Percentiles rank a stretch among this genome's conserved stretches.
Conservation (phyloP, 37 sponge, comb jelly and placozoan species). For the Eunapius fragilis region DNA sequence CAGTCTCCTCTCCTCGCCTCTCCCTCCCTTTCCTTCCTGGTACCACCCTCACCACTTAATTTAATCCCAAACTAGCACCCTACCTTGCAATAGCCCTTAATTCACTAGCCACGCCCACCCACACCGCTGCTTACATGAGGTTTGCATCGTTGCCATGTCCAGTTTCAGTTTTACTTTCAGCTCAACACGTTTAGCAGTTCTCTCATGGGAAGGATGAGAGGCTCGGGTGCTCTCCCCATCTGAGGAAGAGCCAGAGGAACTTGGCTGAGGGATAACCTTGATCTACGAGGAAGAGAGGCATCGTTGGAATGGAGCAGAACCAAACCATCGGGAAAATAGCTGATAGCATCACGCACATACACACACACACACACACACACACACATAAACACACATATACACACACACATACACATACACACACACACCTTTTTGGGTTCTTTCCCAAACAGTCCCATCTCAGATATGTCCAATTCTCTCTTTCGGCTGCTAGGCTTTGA, state of each 20-base stretch:
- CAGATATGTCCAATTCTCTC: constrained; percentile 14
- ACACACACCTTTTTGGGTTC: neutral
- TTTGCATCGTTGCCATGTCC: constrained; percentile 18
- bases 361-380: neutral
- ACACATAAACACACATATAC: neutral
- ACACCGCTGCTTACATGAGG: neutral
- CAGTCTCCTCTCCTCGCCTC: no score
- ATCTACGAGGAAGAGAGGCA: constrained; percentile 13
- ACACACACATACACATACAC: no score
- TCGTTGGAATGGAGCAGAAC: no score
- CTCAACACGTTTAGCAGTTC: neutral
- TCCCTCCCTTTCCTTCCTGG: no score
- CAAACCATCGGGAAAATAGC: no score
- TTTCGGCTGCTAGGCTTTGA: neutral
- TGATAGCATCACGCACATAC: neutral
- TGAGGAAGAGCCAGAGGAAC: constrained; percentile 8
- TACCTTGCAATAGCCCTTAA: no score
- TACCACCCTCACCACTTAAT: no score
- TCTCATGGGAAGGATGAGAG: neutral
- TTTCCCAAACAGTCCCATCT: constrained; percentile 12
- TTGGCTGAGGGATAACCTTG: constrained; percentile 7
- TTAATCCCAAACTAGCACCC: no score
- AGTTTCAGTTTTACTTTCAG: constrained; percentile 26
- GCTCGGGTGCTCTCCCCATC: neutral
- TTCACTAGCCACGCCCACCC: no score